Conservation (phyloP, 2,888 invertebrate genomes). For the Chelonus formosanus region DNA sequence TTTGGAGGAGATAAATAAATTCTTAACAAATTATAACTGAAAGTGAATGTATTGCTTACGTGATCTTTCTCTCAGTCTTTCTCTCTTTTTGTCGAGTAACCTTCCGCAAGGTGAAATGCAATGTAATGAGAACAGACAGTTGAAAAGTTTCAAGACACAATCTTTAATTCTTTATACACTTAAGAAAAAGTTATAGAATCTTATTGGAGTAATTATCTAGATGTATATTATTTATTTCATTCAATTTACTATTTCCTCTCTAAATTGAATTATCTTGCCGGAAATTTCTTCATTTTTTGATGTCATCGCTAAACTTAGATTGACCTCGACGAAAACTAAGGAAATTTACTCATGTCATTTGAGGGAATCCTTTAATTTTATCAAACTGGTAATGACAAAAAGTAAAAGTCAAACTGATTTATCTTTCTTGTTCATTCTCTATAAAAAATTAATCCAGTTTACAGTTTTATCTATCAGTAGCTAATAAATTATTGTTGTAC, state of each 20-base stretch:
- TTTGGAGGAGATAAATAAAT: background rate
- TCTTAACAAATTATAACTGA: background rate
- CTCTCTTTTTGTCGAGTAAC: constrained; percentile 8
- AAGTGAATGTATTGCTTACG: constrained; percentile 10
- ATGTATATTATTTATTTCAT: too few species aligned
- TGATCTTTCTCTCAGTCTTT: background rate
- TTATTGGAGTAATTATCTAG: too few species aligned
- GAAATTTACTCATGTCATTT: background rate
- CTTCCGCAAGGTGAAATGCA: constrained; percentile 28
- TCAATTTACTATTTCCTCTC: too few species aligned
- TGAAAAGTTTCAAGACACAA: background rate
- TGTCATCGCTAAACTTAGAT: constrained; percentile 5
- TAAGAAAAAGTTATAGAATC: too few species aligned
- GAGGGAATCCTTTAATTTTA: background rate
- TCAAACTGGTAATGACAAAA: background rate
- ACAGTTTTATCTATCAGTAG: too few species aligned
- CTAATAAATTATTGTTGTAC: too few species aligned
- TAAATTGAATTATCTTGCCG: background rate
- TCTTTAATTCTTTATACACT: too few species aligned
- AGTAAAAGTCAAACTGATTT: background rate
- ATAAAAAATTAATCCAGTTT: too few species aligned
- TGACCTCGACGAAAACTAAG: constrained; percentile 7
- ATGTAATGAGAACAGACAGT: constrained; percentile 8
- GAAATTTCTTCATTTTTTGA: constrained; percentile 3
- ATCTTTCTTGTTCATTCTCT: too few species aligned